Evolutionary conservation across 1,140 invertebrate species (phyloP), one percentile per base, ranked within the genome.

Genomic region (Drosophila ohnishii): DNA sequence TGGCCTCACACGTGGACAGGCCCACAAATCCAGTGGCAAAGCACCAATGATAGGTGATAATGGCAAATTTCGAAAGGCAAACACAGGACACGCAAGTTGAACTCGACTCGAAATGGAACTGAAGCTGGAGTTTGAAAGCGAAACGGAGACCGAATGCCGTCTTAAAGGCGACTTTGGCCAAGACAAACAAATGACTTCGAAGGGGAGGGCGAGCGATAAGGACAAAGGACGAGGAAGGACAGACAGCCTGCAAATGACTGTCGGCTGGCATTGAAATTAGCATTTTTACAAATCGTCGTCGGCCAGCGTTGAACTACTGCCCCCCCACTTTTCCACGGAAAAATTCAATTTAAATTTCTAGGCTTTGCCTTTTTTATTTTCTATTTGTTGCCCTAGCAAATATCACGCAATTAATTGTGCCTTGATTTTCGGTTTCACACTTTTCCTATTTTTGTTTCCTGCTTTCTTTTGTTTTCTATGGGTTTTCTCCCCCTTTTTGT

Each of bases 31-130:
- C 76, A 71, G 50, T 51, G 76, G 69, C 87, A 90, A 89, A 86
- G 78, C 83, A 73, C 79, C 82, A 87, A 84, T 90, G 87, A 90
- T 90, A 90, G 88, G 87, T 90, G 87, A 90, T 90, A 90, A 90
- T 90, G 87, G 87, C 84, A 88, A 88, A 88, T 87, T 87, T 80
- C 34, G 71, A 65, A 69, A 72, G 48, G 30, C 34, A 65, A 39
- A 66, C 22, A 60, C 22, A 51, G 37, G 22, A 39, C 34, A 37
- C 10, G 25, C 6, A 67, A 35, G 35, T 55, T 55, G 45, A 45
- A 25, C 19, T 19, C 53, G 35, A 30, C 48, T 28, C 14, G 11
- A 45, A 70, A 57, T 69, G 56, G 42, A 69, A 66, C 44, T 19
- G 44, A 14, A 10, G n/a, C 16, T 57, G 9, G 42, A 42, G 16